These are phyloP conservation scores for Lathronympha strigana DNA, from an alignment of 2,888 invertebrate genomes.

Conservation along the genomic window DNA sequence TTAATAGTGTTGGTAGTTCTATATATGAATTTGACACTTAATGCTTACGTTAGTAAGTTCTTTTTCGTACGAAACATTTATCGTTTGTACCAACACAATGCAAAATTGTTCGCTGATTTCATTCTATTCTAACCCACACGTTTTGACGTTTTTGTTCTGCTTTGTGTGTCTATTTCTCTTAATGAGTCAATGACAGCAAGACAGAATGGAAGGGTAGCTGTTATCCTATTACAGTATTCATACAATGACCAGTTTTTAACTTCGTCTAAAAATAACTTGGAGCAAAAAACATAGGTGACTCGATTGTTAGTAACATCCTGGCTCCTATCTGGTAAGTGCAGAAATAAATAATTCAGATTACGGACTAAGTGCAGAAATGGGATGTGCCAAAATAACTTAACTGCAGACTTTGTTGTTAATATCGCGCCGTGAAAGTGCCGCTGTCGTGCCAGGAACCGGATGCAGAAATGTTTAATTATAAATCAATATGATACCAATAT, in stretches of 20 bases:
- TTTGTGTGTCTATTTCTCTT: too few relatives aligned
- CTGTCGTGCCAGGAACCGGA: constrained; percentile 20
- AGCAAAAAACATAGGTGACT: not conserved
- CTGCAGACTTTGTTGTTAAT: constrained; percentile 41
- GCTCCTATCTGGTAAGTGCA: constrained; percentile 8
- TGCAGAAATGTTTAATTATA: not conserved
- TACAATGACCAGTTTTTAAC: not conserved
- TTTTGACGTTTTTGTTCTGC: too few relatives aligned
- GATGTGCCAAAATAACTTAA: constrained; percentile 40
- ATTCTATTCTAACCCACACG: too few relatives aligned
- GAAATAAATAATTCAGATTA: constrained; percentile 39
- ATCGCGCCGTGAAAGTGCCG: constrained; percentile 36
- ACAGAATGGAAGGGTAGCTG: not conserved
- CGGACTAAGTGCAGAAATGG: constrained; percentile 30
- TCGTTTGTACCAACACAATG: too few relatives aligned
- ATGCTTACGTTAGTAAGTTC: too few relatives aligned
- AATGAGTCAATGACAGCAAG: too few relatives aligned
- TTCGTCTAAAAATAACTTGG: not conserved
- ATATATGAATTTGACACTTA: too few relatives aligned
- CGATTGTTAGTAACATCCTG: constrained; percentile 3
- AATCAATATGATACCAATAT: not conserved
- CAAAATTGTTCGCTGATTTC: too few relatives aligned
- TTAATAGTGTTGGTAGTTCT: too few relatives aligned
- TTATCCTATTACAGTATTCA: not conserved
- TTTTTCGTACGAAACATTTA: too few relatives aligned